Evolutionary conservation across 2,113 vertebrate species (phyloP).

Genomic region (Percina caprodes): DNA sequence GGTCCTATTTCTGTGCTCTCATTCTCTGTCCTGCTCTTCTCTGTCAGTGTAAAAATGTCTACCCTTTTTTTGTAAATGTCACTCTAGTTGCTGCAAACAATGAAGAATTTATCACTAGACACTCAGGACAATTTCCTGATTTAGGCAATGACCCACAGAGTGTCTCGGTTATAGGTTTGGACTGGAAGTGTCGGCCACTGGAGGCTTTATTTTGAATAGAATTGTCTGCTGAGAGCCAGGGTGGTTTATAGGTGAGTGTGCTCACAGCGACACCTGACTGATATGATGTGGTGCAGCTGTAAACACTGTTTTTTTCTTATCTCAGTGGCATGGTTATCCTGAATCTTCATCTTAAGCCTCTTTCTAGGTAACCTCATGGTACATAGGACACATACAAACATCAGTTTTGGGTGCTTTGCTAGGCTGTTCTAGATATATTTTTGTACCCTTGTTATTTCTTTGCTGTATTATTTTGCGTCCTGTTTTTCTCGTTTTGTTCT

Average conservation of each 20-base stretch:
- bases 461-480: conserved; percentile 65
- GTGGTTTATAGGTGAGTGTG: conserved; percentile 9
- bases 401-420: conserved; percentile 32
- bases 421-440: conserved; percentile 44
- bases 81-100: conserved; percentile 20
- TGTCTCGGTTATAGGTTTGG: conserved; percentile 38
- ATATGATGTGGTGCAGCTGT: neutral
- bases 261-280: neutral
- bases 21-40: conserved; percentile 7
- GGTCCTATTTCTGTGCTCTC: neutral
- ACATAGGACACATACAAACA: conserved; percentile 17
- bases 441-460: conserved; percentile 59
- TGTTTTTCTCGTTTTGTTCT: conserved; percentile 74
- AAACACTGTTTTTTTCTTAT: conserved; percentile 18
- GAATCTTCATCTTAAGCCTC: conserved; percentile 24
- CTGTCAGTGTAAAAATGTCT: neutral
- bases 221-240: conserved; percentile 25
- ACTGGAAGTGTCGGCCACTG: conserved; percentile 7
- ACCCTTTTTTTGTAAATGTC: conserved; percentile 19
- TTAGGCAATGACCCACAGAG: conserved; percentile 29
- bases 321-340: neutral
- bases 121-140: conserved; percentile 19
- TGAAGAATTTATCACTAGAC: conserved; percentile 30
- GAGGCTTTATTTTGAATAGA: conserved; percentile 30
- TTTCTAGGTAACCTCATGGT: conserved; percentile 37